A percentile compares a stretch with the other conserved stretches of the same genome.
These are phyloP conservation scores for Microcebus lehilahytsara DNA, from an alignment of 2,113 vertebrate species.

Conservation along the genomic window DNA sequence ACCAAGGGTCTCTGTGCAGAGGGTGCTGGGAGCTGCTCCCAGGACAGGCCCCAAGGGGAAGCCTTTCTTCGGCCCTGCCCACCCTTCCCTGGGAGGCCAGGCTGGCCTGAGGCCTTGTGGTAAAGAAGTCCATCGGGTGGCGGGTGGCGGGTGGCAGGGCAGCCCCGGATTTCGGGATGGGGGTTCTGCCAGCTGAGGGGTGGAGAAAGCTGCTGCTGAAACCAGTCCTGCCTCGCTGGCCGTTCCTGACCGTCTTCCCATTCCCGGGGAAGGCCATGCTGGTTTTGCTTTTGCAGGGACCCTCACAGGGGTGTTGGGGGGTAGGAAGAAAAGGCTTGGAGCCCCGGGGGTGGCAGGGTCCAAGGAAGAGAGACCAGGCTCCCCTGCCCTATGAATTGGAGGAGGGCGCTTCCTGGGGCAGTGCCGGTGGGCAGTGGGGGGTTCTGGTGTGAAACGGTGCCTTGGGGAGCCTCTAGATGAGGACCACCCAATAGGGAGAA, in stretches of 20 bases:
- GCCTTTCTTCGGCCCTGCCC: conserved; percentile 42
- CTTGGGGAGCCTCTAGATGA: neutral
- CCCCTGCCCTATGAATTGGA: neutral
- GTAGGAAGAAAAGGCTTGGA: neutral
- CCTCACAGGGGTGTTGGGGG: neutral
- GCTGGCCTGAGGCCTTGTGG: conserved; percentile 39
- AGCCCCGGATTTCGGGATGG: neutral
- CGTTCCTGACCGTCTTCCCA: neutral
- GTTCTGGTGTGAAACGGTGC: neutral
- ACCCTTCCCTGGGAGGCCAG: neutral
- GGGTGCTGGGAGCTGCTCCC: conserved; percentile 6
- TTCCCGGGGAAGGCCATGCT: neutral
- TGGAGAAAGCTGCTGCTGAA: neutral
- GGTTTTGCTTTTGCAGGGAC: neutral
- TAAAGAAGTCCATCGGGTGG: neutral
- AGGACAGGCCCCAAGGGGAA: neutral
- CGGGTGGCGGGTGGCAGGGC: neutral
- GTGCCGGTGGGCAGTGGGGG: neutral
- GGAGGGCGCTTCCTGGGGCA: neutral
- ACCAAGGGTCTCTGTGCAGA: neutral
- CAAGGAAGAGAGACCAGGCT: neutral
- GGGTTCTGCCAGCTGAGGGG: neutral
- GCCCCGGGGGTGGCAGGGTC: neutral
- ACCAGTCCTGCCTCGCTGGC: neutral
- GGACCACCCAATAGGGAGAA: neutral